phyloP scores from a whole-genome alignment of 2,888 invertebrate species.

The Teleogryllus oceanicus region DNA sequence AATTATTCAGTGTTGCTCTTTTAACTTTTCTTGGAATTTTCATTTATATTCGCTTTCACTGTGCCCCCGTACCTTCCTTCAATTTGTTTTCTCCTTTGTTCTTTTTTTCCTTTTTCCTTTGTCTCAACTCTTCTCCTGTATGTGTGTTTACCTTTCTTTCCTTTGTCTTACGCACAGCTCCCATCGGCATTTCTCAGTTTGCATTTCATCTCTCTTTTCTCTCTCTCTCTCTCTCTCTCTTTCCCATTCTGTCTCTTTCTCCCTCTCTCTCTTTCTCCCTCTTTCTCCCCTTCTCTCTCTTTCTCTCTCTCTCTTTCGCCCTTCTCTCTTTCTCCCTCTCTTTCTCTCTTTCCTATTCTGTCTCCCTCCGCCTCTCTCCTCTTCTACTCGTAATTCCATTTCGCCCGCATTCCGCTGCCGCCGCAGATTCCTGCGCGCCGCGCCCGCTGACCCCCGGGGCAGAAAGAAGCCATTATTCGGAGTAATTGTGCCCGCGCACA shows the following conservation, averaged over 20 bases:
- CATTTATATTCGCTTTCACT: too few relatives aligned
- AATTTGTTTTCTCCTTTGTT: too few relatives aligned
- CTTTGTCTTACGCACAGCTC: conserved; percentile 34
- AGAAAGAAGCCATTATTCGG: background rate
- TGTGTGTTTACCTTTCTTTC: conserved; percentile 25
- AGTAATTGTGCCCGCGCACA: background rate
- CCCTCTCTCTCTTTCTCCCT: conserved; percentile 20
- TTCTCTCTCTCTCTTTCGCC: conserved; percentile 3
- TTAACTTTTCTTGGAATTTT: too few relatives aligned
- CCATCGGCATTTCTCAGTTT: conserved; percentile 41
- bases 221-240: conserved; percentile 29
- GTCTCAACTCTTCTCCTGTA: conserved; percentile 1
- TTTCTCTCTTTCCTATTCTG: background rate
- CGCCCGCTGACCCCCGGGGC: too few relatives aligned
- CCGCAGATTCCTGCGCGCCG: conserved; percentile 3
- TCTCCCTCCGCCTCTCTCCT: background rate
- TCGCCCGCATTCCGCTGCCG: background rate
- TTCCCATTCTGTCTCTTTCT: conserved; percentile 27
- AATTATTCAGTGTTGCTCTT: too few relatives aligned
- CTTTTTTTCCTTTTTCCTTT: too few relatives aligned
- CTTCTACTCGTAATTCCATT: too few relatives aligned
- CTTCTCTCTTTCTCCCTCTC: background rate
- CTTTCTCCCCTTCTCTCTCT: conserved; percentile 24
- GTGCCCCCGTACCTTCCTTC: too few relatives aligned
- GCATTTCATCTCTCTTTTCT: conserved; percentile 27